Evolutionary conservation across 2,113 vertebrate species (phyloP).

Genomic region (Lagenorhynchus albirostris): DNA sequence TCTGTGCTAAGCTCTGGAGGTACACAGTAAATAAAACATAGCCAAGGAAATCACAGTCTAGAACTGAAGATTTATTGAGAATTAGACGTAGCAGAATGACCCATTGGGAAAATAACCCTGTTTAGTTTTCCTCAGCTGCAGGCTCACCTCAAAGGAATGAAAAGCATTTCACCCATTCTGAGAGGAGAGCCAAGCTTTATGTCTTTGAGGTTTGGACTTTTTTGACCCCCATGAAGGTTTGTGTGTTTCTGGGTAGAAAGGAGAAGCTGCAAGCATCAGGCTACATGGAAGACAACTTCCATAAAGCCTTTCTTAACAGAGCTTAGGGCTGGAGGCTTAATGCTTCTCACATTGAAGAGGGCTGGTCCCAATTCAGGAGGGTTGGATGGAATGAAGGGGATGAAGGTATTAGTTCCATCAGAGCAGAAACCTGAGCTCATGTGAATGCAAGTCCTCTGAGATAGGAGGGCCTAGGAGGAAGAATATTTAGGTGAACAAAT

Average conservation of each 20-base stretch:
- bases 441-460: neutral
- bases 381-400: neutral
- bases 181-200: neutral
- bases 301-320: neutral
- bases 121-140: slow-evolving; percentile 11
- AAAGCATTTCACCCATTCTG: neutral
- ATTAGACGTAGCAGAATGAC: slow-evolving; percentile 22
- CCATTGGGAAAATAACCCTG: neutral
- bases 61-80: slow-evolving; percentile 5
- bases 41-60: neutral
- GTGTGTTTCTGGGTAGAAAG: neutral
- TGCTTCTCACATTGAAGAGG: neutral
- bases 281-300: neutral
- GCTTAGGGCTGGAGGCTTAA: neutral
- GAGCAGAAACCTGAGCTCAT: neutral
- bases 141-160: slow-evolving; percentile 44
- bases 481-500: neutral
- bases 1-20: neutral
- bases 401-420: neutral
- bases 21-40: neutral
- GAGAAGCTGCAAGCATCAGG: neutral
- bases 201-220: neutral
- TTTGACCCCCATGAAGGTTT: neutral
- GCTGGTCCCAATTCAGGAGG: neutral
- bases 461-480: neutral